Conservation (phyloP, 2,888 invertebrate species). For the Alloscopus bannaensis region DNA sequence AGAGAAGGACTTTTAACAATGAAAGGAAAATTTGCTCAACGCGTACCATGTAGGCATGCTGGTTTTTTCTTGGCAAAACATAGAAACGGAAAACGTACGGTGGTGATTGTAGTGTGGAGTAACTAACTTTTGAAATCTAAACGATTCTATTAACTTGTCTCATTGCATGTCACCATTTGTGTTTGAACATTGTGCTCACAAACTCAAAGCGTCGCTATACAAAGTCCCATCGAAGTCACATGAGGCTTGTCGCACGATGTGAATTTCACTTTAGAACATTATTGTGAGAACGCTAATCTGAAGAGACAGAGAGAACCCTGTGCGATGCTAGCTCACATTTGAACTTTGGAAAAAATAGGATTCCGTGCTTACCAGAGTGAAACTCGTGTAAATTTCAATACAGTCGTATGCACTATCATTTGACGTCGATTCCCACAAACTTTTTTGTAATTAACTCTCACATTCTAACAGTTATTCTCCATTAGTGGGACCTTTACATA, state of each 20-base stretch:
- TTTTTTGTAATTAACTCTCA: slow-evolving; percentile 23
- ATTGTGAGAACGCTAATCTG: too few species aligned
- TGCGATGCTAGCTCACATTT: not conserved
- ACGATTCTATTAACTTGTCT: too few species aligned
- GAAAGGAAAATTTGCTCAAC: too few species aligned
- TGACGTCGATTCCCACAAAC: slow-evolving; percentile 26
- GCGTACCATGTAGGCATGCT: too few species aligned
- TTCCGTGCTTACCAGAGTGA: not conserved
- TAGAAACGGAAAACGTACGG: too few species aligned
- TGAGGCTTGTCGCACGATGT: slow-evolving; percentile 32
- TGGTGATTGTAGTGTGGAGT: too few species aligned
- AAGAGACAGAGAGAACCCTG: slow-evolving; percentile 36
- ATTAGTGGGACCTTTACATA: slow-evolving; percentile 28
- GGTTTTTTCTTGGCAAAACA: too few species aligned
- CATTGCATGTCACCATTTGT: too few species aligned
- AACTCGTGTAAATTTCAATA: slow-evolving; percentile 1
- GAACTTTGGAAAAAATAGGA: slow-evolving; percentile 7
- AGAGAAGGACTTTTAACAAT: too few species aligned
- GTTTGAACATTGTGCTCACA: too few species aligned
- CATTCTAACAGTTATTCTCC: slow-evolving; percentile 24
- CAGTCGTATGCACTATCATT: not conserved
- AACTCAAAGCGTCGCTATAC: slow-evolving; percentile 8
- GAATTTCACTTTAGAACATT: slow-evolving; percentile 42
- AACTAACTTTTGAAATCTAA: too few species aligned
- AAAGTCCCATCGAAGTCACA: slow-evolving; percentile 8